Evolutionary conservation across 2,113 vertebrate species (phyloP).

Genomic region (Esox niger): DNA sequence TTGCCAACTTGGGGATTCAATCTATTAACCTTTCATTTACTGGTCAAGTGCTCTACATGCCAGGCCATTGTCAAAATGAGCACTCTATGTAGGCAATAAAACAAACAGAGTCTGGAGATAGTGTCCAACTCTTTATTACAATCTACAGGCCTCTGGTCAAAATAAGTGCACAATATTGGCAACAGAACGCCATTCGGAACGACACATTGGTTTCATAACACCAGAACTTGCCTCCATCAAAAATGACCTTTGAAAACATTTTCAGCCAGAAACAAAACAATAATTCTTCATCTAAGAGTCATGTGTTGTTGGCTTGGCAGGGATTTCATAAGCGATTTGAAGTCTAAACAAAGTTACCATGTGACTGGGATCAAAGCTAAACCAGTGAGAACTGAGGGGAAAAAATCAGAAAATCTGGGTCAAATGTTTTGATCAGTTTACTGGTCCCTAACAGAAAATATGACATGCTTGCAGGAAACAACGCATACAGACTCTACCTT

Average conservation of each 20-base stretch:
- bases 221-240: not conserved
- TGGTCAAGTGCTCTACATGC: too few species aligned
- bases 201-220: not conserved
- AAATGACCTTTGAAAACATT: constrained; percentile 2
- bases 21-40: too few species aligned
- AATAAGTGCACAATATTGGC: too few species aligned
- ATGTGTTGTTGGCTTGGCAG: not conserved
- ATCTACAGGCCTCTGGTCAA: too few species aligned
- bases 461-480: not conserved
- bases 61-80: too few species aligned
- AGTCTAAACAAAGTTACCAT: not conserved
- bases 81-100: too few species aligned
- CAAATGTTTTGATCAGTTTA: not conserved
- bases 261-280: not conserved
- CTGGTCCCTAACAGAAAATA: not conserved
- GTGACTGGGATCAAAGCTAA: constrained; percentile 5
- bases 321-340: not conserved
- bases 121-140: too few species aligned
- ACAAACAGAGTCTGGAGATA: too few species aligned
- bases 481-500: too few species aligned
- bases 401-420: not conserved
- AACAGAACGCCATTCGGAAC: too few species aligned
- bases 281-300: not conserved
- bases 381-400: not conserved
- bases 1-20: too few species aligned